Percentiles rank a stretch among this genome's conserved stretches.
Evolutionary conservation across 2,113 vertebrate genomes (phyloP).

Genomic region (Anarrhichthys ocellatus): DNA sequence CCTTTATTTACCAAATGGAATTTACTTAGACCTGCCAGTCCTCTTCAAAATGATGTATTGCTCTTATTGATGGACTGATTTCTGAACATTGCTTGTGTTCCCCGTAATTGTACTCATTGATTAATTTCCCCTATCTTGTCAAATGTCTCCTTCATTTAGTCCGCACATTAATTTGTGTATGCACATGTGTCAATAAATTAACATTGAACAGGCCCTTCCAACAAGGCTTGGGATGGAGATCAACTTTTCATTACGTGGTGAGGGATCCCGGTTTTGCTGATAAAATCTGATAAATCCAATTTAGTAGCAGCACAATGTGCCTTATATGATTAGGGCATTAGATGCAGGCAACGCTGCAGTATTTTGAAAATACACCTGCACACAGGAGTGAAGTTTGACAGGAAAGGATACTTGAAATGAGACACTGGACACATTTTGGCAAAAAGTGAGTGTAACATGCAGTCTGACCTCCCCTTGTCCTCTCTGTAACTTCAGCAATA

Average conservation of each 20-base stretch:
- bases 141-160: slow-evolving; percentile 62
- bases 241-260: not conserved
- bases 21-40: slow-evolving; percentile 73
- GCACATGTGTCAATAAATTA: slow-evolving; percentile 2
- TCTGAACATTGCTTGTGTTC: slow-evolving; percentile 78
- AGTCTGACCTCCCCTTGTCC: slow-evolving; percentile 69
- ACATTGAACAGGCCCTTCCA: slow-evolving; percentile 1
- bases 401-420: slow-evolving; percentile 5
- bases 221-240: not conserved
- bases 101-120: slow-evolving; percentile 83
- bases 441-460: slow-evolving; percentile 48
- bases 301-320: slow-evolving; percentile 3
- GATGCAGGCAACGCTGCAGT: not conserved
- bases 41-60: slow-evolving; percentile 82
- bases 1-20: slow-evolving; percentile 85
- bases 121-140: slow-evolving; percentile 81
- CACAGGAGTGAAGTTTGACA: not conserved
- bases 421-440: not conserved
- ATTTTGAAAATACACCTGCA: slow-evolving; percentile 4
- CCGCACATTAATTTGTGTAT: slow-evolving; percentile 20
- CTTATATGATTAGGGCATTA: not conserved
- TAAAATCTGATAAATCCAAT: not conserved
- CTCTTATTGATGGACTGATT: slow-evolving; percentile 82
- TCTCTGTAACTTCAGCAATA: slow-evolving; percentile 80
- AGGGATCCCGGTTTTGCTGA: not conserved